Evolutionary conservation across 2,888 invertebrate species (phyloP).

Genomic region (Mesoligia furuncula): DNA sequence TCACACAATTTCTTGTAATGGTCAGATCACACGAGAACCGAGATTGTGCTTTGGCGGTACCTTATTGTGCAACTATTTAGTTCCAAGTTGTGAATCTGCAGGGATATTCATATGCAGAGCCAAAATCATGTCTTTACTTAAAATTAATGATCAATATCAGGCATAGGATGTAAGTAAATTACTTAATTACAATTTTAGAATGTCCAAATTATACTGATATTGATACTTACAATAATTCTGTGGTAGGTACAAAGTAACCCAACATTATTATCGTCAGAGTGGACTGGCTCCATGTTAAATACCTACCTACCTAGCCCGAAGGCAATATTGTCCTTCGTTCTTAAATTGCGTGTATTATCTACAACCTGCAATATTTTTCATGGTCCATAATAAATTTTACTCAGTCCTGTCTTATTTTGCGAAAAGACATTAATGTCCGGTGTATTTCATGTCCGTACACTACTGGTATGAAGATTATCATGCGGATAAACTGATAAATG

Average conservation of each 20-base stretch:
- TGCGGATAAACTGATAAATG: slow-evolving; percentile 56
- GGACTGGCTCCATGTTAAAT: slow-evolving; percentile 73
- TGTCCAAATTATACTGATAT: slow-evolving; percentile 12
- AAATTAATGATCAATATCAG: too few relatives aligned
- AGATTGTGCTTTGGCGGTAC: not conserved
- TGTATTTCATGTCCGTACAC: slow-evolving; percentile 54
- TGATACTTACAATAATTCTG: slow-evolving; percentile 27
- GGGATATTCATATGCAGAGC: not conserved
- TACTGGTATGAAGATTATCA: slow-evolving; percentile 50
- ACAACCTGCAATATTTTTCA: slow-evolving; percentile 82
- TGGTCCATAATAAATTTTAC: slow-evolving; percentile 79
- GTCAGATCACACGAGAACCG: not conserved
- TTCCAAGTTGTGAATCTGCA: not conserved
- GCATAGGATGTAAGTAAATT: slow-evolving; percentile 2
- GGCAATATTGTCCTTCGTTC: slow-evolving; percentile 80
- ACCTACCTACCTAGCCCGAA: slow-evolving; percentile 77
- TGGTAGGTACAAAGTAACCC: slow-evolving; percentile 22
- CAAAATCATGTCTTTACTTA: not conserved
- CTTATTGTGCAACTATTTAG: not conserved
- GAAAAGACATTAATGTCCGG: slow-evolving; percentile 60
- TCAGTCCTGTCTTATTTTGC: slow-evolving; percentile 68
- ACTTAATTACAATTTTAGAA: slow-evolving; percentile 20
- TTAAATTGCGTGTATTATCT: slow-evolving; percentile 75
- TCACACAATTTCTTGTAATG: not conserved
- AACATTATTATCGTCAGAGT: slow-evolving; percentile 47